Base-by-base conservation (phyloP, 2,888 invertebrate genomes). In the Metallyticus violacea region DNA sequence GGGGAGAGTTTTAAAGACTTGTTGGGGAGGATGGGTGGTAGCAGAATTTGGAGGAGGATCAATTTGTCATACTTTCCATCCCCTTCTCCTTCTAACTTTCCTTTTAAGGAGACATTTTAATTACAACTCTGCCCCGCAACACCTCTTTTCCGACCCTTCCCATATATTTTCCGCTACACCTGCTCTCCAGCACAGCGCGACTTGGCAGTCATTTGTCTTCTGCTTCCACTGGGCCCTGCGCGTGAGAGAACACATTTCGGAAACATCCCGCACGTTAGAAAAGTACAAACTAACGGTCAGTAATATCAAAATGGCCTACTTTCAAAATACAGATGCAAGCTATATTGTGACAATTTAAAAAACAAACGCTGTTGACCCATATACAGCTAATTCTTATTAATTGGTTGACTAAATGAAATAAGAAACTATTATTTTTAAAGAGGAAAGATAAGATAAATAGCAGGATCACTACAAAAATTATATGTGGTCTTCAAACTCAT, bases 91-190 rank as follows among this genome's bases (percentile, higher is more conserved):
- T 85, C 87, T 87, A 77, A 81, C 86, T 85, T 87, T 86, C 87
- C 84, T 83, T 86, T 84, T 83, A 79, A 81, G 84, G 81, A 87
- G 86, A 87, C 87, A 86, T 87, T 87, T 87, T 87, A 86, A 87
- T 87, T 87, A 87, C 87, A 84, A 80, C 85, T 62, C 29, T 26
- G 29, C 78, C 77, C 77, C 82, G 40, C 40, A 62, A 62, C 40
- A 62, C 40, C 81, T 28, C 30, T 81, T 30, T 28, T 81, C 81
- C 29, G 27, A 28, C 81, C 26, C 77, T 84, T 25, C 85, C 85
- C 85, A 85, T 85, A 85, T 85, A 85, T 85, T 85, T 85, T 80
- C 85, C 85, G 76, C 85, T 80, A 85, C 85, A 85, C 85, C 85
- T 85, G 85, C 85, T 85, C 28, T 79, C 85, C 15, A 79, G 26